A percentile compares a stretch with the other conserved stretches of the same genome.
phyloP scores from a whole-genome alignment of 2,113 vertebrate genomes.

The Dromas ardeola region DNA sequence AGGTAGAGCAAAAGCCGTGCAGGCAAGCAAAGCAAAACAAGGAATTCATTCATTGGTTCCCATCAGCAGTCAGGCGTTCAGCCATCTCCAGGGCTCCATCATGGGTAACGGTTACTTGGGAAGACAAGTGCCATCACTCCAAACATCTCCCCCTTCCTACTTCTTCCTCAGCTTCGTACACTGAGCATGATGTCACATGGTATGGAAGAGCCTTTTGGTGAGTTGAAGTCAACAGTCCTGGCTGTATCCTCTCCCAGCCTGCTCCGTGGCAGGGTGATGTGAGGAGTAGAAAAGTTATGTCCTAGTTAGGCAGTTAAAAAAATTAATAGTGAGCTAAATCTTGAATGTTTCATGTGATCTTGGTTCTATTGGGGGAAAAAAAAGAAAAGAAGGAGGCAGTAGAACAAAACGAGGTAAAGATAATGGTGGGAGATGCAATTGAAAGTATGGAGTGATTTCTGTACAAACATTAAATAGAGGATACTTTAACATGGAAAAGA shows the following conservation, averaged over 20 bases:
- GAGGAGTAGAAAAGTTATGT: neutral
- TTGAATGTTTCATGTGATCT: neutral
- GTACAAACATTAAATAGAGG: neutral
- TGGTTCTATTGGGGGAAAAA: neutral
- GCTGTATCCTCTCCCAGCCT: neutral
- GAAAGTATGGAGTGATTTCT: neutral
- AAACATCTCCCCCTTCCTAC: neutral
- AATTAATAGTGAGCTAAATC: neutral
- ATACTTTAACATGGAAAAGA: neutral
- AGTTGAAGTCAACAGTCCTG: neutral
- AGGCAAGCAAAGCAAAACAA: neutral
- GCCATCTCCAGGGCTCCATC: neutral
- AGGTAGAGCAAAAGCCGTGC: neutral
- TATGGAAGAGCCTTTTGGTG: neutral
- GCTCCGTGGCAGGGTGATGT: neutral
- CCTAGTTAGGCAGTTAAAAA: neutral
- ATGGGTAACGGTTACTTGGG: neutral
- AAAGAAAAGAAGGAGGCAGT: neutral
- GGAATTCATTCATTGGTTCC: neutral
- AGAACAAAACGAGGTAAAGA: neutral
- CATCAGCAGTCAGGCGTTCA: neutral
- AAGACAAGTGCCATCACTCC: neutral
- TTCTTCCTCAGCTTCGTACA: neutral
- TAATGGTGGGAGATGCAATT: neutral
- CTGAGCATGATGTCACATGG: neutral